Evolutionary conservation across 2,113 vertebrate genomes (phyloP).

Genomic region (Neomonachus schauinslandi): DNA sequence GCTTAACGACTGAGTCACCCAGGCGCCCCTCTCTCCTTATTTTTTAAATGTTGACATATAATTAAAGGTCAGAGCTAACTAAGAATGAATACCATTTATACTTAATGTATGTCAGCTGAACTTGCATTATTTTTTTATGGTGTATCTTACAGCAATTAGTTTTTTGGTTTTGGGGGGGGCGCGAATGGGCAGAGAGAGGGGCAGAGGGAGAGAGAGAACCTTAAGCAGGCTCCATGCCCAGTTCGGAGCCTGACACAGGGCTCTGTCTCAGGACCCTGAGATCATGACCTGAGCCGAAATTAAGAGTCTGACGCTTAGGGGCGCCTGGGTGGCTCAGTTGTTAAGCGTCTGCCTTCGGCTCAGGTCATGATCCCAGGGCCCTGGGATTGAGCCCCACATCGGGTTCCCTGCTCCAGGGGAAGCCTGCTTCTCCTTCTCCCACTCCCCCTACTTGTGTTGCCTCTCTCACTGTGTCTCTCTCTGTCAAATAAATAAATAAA

Average conservation of each 20-base stretch:
- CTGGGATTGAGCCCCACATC: too few species aligned
- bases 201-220: neutral
- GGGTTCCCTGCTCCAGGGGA: too few species aligned
- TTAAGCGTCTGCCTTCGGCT: too few species aligned
- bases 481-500: too few species aligned
- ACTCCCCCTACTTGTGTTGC: too few species aligned
- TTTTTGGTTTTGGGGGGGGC: neutral
- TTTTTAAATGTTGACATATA: neutral
- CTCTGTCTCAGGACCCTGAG: neutral
- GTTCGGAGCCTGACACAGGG: neutral
- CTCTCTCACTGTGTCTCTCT: too few species aligned
- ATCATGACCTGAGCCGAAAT: neutral
- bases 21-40: neutral
- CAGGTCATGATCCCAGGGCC: too few species aligned
- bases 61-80: neutral
- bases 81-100: neutral
- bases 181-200: neutral
- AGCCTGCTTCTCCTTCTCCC: too few species aligned
- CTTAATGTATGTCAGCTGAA: neutral
- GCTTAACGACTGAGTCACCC: too few species aligned
- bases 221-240: neutral
- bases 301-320: neutral
- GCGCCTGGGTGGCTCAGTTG: too few species aligned
- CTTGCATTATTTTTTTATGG: constrained; percentile 1
- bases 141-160: neutral